Base-by-base conservation (phyloP, 2,888 invertebrate genomes). In the Epinotia demarniana region DNA sequence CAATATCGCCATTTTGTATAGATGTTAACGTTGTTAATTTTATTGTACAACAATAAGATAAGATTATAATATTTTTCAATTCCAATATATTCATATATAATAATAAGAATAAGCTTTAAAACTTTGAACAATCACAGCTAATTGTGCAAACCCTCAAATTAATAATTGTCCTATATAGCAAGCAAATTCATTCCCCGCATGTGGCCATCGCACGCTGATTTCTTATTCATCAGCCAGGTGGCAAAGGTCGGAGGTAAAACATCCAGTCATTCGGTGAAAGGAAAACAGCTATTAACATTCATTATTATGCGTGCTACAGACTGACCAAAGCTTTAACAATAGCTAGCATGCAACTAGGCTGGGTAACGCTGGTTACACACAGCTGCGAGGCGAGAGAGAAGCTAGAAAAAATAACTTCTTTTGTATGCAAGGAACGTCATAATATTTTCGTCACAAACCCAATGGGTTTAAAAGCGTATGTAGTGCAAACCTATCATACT, bases 181-280 rank as follows among this genome's bases (percentile, higher is more conserved):
- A 60, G 60, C 60, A 73, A 77, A 80, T 79, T 66, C 70, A 39
- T 46, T 69, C 75, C 75, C 75, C 43, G 75, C 75, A 75, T 75
- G 77, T 76, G 76, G 78, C 73, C 77, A 77, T 76, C 75, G 76
- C 78, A 79, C 77, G 82, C 80, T 83, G 81, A 79, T 83, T 81
- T 80, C 77, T 78, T 80, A 81, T 82, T 82, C 83, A 84, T 78
- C 77, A 71, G n/a, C 75, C 75, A 70, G 70, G 68, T 78, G 85
- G 82, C 83, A 84, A 80, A 85, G 86, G 86, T 86, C 82, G 81
- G 75, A 81, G 81, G 81, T 82, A 77, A 79, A 80, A 79, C 74
- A 78, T 72, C 79, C 71, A 84, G 81, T 82, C 79, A 82, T 80
- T 77, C 78, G 82, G 87, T 86, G 87, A 87, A 87, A 86, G 87